Base-by-base conservation (phyloP, 1,140 invertebrate species). In the Cryptotermes secundus region DNA sequence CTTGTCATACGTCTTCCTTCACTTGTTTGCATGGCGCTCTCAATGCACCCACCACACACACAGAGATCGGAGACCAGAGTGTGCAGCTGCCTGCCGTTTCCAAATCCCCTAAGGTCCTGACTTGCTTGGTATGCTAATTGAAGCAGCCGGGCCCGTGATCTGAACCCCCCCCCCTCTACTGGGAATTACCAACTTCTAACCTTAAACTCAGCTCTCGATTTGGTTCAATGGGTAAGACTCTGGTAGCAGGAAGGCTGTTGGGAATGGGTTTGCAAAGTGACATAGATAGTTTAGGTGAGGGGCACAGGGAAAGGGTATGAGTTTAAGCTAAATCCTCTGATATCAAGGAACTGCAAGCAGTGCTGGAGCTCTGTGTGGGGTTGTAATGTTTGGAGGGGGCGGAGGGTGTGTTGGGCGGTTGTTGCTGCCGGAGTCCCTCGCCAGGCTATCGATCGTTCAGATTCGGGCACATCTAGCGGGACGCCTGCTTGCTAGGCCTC, bases 51-150 rank as follows among this genome's bases (percentile, higher is more conserved):
- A 49, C 16, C 45, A 49, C 16, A 14, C n/a, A n/a, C 45, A 49
- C 45, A 22, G 22, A 49, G 12, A 19, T 22, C 45, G 16, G 0
- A 3, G 6, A 49, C 16, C 45, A 49, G 45, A 49, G 12, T 49
- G 26, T 14, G 26, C 59, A 10, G 59, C n/a, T 72, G 59, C 59
- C 26, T 31, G 0, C 26, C 26, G 4, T 72, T 9, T 14, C 10
- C 9, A n/a, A 26, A 72, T 72, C 59, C 26, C 59, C 59, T 26
- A 26, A 72, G 59, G 59, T 72, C 59, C 12, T 31, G 26, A 72
- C 59, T 72, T 72, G 59, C 59, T 72, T 72, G 59, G 59, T 72
- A 72, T 72, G 59, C 59, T 72, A 72, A 72, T 72, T 72, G 59
- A 72, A 72, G 59, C 59, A 72, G 59, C 59, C 31, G 59, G 26